A percentile compares a stretch with the other conserved stretches of the same genome.
These are phyloP conservation scores for Australoheros scitulus DNA, from an alignment of 2,113 vertebrate species.

Conservation along the genomic window DNA sequence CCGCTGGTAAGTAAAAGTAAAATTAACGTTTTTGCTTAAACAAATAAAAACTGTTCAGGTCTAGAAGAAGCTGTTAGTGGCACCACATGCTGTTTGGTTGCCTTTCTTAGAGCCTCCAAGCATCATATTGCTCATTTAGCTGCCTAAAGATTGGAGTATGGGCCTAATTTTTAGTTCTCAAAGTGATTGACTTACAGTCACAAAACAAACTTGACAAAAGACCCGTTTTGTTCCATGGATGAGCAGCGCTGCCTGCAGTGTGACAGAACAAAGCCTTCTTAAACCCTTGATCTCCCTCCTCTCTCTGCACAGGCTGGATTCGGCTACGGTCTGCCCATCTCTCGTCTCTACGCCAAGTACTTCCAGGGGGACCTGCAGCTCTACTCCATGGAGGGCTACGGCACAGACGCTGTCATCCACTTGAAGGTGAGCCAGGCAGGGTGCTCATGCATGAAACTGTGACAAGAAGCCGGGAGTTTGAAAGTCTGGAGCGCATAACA, in stretches of 20 bases:
- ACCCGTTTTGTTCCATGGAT: background rate
- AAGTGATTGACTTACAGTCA: background rate
- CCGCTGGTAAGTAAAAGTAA: slow-evolving; percentile 80
- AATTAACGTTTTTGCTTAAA: background rate
- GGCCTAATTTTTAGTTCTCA: background rate
- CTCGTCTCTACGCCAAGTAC: slow-evolving; percentile 94
- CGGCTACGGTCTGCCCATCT: slow-evolving; percentile 94
- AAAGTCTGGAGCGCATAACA: background rate
- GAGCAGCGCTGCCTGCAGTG: background rate
- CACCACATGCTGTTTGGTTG: background rate
- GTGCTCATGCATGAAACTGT: slow-evolving; percentile 1
- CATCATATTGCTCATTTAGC: background rate
- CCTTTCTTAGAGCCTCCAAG: background rate
- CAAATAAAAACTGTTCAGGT: background rate
- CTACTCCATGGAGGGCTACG: slow-evolving; percentile 94
- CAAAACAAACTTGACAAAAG: background rate
- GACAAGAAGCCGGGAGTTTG: background rate
- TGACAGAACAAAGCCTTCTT: slow-evolving; percentile 14
- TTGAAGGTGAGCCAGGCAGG: slow-evolving; percentile 82
- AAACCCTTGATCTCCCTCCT: slow-evolving; percentile 15
- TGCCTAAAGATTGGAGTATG: slow-evolving; percentile 14
- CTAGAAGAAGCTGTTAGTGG: background rate
- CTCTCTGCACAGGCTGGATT: slow-evolving; percentile 85
- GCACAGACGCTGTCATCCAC: slow-evolving; percentile 93
- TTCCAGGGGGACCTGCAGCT: slow-evolving; percentile 97